Base-by-base conservation (phyloP, 2,113 vertebrate species). In the Seriola dumerili region DNA sequence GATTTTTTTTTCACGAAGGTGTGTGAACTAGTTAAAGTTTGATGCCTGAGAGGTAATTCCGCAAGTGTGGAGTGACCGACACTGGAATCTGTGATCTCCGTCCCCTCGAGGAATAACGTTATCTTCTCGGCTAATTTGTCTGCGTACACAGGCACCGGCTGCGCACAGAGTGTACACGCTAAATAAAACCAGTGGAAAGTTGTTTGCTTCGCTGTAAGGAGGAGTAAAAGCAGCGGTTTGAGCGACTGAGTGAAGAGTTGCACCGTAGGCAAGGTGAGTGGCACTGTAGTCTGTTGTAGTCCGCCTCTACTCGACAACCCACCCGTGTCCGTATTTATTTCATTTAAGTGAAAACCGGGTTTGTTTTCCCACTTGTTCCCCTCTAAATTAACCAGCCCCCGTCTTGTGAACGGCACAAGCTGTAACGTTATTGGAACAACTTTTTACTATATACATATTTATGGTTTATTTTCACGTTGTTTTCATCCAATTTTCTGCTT, bases 251-350 rank as follows among this genome's bases (percentile, higher is more conserved):
- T 66, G 61, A 48, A 19, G 72, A 62, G 14, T 32, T 36, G 52
- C 10, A 0, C 25, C 6, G 74, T 16, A 62, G 17, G 4, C 50
- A 25, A 87, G 90, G 90, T 91, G 88, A 91, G 90, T 85, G 71
- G n/a, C 23, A 23, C 54, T n/a, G 58, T 10, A 76, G 40, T n/a
- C 52, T 32, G 50, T 63, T 63, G 40, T 48, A 5, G 46, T 48
- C 65, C 21, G 54, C 29, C 19, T 64, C 29, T 4, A 1, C 10
- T 19, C 6, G 16, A n/a, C 2, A 4, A 36, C 0, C 8, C 23
- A 21, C 25, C n/a, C 46, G 4, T n/a, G 5, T 19, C 23, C 21
- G 4, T 4, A 13, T 57, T 67, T 10, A 36, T 11, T 17, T n/a
- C 23, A 11, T 5, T 85, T 54, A 80, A 32, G 68, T 14, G 40